Evolutionary conservation across 1,140 invertebrate species (phyloP), one percentile per base, ranked within the genome.

Genomic region (Eupristina koningsbergeri): DNA sequence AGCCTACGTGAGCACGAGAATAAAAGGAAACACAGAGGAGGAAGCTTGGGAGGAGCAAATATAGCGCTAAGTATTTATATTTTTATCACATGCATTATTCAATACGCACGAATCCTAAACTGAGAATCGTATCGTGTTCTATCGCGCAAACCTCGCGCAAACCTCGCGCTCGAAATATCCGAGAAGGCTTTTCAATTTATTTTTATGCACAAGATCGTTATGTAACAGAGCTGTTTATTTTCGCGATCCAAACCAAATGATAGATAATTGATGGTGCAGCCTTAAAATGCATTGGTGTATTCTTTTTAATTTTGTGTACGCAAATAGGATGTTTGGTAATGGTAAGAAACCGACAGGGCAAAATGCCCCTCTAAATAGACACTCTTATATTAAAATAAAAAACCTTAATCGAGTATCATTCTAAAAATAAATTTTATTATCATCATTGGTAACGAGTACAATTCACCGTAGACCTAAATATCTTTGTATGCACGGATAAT

Each of bases 21-120:
- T 31, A 36, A 58, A 41, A 73, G 47, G 53, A 63, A 41, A 75
- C 34, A 26, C 41, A 41, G 26, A 47, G 22, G 61, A 41, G 45
- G 47, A 29, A 26, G 58, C 29, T 34, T 53, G 29, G 19, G 31
- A 41, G 22, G 31, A 61, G 79, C 64, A 50, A 26, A 31, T 34
- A 15, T 63, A 63, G 36, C 71, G 74, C 73, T 83, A 77, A 83
- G 81, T 83, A 77, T 83, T 77, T 69, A 77, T 71, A 45, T 83
- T 83, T n/a, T 77, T 83, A 77, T 77, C 74, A 39, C 74, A 69
- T 83, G 81, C 81, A 77, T 77, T 77, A 76, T 76, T 76, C 63
- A 50, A 82, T 41, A 63, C 6, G 53, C 67, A 29, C 0, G 19
- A n/a, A 31, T 11, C 17, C 29, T 41, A 50, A 50, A 45, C 34